Base-by-base conservation (phyloP, 2,113 vertebrate genomes). In the Oplegnathus fasciatus region DNA sequence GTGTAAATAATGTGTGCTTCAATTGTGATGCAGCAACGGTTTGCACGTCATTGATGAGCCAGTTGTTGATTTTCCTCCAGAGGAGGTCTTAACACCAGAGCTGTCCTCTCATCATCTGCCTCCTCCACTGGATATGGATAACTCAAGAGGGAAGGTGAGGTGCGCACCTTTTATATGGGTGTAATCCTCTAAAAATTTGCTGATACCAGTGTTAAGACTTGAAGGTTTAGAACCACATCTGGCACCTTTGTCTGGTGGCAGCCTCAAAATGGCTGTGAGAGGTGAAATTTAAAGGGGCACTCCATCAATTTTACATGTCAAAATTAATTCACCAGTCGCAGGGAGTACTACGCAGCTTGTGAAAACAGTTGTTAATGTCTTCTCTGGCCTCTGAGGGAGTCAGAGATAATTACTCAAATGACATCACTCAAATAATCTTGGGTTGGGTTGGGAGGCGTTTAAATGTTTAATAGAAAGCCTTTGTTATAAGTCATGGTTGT, bases 101-200 rank as follows among this genome's bases (percentile, higher is more conserved):
- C 52, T 70, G 81, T 86, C 78, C 78, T 88, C 13, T 20, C 62
- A 34, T 87, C 78, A 76, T 75, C 52, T 37, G 58, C 48, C 37
- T 40, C 34, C 69, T 30, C 42, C 0, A 0, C 52, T 34, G 57
- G 18, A 58, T 55, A 3, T 37, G 34, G 34, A 37, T 82, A 64
- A 76, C 18, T 30, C 28, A 60, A 65, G 65, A 72, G 60, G 42
- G 40, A 65, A 72, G 48, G 65, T 40, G 28, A 61, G 34, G 44
- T 48, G 40, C 46, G 24, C 46, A 48, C 3, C 76, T 28, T 60
- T 61, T 17, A 73, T 61, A 67, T 52, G 28, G 62, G 26, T 52
- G 64, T 60, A 54, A 69, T 83, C 20, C 11, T n/a, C 7, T 20
- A n/a, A n/a, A 61, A 34, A 62, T 13, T 8, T 77, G 26, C 20